A percentile compares a stretch with the other conserved stretches of the same genome.
Conservation (phyloP, 2,113 vertebrate genomes). For the Trogon surrucura region DNA sequence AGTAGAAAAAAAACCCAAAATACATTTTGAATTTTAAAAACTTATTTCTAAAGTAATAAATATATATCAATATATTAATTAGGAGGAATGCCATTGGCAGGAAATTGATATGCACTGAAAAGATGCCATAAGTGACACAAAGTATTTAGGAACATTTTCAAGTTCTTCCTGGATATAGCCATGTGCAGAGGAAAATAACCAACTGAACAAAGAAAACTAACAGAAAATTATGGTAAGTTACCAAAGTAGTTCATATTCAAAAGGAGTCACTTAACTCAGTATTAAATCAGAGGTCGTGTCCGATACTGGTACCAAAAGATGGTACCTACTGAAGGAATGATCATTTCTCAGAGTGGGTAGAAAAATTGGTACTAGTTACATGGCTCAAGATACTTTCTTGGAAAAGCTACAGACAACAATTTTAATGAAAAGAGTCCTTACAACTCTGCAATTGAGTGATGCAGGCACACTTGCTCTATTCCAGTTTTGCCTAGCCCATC, state of each 20-base stretch:
- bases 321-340: background rate
- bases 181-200: background rate
- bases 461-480: background rate
- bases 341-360: rapidly evolving
- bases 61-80: background rate
- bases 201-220: background rate
- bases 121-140: background rate
- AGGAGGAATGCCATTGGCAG: background rate
- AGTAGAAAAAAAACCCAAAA: background rate
- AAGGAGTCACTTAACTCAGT: background rate
- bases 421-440: background rate
- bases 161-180: background rate
- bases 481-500: background rate
- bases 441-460: background rate
- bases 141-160: background rate
- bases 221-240: background rate
- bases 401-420: background rate
- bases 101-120: background rate
- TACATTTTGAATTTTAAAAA: background rate
- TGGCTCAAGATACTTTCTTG: background rate
- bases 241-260: background rate
- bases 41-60: background rate
- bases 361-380: background rate
- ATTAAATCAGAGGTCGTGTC: background rate
- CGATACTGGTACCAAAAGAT: background rate